Evolutionary conservation across 2,797 vertebrate species (phyloP).

Genomic region (Pseudocheirus occidentalis): DNA sequence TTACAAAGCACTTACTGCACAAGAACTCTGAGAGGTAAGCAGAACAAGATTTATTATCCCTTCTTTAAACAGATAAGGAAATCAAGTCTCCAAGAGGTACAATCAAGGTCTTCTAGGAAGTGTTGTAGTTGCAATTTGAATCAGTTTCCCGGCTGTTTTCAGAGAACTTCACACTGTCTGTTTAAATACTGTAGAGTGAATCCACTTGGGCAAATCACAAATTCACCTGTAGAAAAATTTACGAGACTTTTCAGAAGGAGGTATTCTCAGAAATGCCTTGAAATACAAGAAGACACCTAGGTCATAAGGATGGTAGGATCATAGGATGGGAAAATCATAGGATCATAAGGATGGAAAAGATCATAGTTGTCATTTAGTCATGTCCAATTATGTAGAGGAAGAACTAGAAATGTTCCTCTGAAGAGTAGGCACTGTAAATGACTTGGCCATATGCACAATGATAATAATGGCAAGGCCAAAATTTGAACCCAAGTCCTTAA

Average conservation of each 20-base stretch:
- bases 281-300: neutral
- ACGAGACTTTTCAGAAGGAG: neutral
- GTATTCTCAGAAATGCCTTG: neutral
- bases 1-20: neutral
- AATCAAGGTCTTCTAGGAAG: neutral
- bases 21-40: neutral
- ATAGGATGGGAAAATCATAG: neutral
- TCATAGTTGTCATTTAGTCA: neutral
- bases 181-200: neutral
- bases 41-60: neutral
- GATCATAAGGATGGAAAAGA: neutral
- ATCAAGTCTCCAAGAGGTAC: neutral
- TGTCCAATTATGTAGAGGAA: neutral
- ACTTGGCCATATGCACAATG: neutral
- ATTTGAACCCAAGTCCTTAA: neutral
- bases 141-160: neutral
- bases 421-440: neutral
- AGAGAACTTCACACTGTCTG: neutral
- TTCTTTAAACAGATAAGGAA: neutral
- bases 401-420: neutral
- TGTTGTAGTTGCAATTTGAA: neutral
- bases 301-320: neutral
- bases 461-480: neutral
- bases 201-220: neutral
- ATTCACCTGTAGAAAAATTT: neutral